phyloP scores from a whole-genome alignment of 1,140 invertebrate genomes.

The Drosophila virilis region DNA sequence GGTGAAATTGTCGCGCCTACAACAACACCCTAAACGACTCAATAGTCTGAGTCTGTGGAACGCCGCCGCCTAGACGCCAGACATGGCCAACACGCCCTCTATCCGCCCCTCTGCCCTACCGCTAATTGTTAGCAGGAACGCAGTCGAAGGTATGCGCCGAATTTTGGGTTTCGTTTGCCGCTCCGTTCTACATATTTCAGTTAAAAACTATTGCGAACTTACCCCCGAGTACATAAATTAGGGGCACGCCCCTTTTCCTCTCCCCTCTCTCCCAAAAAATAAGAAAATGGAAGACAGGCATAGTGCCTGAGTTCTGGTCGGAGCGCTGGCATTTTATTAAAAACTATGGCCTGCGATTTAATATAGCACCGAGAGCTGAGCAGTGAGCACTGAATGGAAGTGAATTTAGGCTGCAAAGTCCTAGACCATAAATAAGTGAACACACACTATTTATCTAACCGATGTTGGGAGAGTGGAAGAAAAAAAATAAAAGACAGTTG shows the following conservation, averaged over 20 bases:
- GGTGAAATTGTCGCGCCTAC: slow-evolving; percentile 40
- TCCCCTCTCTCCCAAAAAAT: not conserved
- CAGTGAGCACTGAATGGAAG: slow-evolving; percentile 1
- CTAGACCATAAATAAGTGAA: slow-evolving; percentile 67
- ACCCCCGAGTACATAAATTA: slow-evolving; percentile 76
- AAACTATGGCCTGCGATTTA: slow-evolving; percentile 72
- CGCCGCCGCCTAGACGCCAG: slow-evolving; percentile 63
- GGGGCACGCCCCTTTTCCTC: not conserved
- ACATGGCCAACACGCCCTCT: slow-evolving; percentile 11
- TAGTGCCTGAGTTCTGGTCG: slow-evolving; percentile 13
- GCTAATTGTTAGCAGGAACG: not conserved
- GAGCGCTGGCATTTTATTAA: slow-evolving; percentile 70
- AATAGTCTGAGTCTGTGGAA: slow-evolving; percentile 23
- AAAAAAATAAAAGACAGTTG: slow-evolving; percentile 28
- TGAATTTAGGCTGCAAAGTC: slow-evolving; percentile 51
- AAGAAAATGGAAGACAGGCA: slow-evolving; percentile 19
- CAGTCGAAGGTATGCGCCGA: slow-evolving; percentile 20
- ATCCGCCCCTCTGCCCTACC: not conserved
- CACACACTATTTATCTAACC: slow-evolving; percentile 31
- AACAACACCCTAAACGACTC: slow-evolving; percentile 48
- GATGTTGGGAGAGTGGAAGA: slow-evolving; percentile 7
- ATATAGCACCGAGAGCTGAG: slow-evolving; percentile 56
- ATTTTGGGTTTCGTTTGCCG: slow-evolving; percentile 32
- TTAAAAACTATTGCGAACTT: slow-evolving; percentile 77
- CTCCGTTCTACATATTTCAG: slow-evolving; percentile 57